Evolutionary conservation across 2,888 invertebrate species (phyloP), one percentile per base, ranked within the genome.

Genomic region (Chaetoderma sp.): DNA sequence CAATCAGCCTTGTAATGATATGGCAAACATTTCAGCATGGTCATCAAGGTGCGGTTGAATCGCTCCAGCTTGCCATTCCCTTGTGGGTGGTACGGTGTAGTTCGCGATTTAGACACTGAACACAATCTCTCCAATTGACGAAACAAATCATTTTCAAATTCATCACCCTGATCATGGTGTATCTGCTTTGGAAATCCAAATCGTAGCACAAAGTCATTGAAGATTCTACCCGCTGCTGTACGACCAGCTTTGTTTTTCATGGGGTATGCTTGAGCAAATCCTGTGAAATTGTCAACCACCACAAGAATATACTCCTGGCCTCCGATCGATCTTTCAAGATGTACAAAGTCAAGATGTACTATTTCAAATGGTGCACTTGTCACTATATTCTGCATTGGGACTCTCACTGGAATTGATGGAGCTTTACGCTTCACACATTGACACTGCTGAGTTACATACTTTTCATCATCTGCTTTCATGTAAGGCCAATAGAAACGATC

Each of bases 51-150:
- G 16, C 52, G 39, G 39, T 66, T 66, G 36, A 66, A 47, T 13
- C 66, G n/a, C 44, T 66, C 62, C 28, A 47, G 42, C 39, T 65
- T 55, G 18, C 65, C 65, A 33, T 60, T 65, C 16, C 64, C 64
- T 45, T 65, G 60, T 4, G 60, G 60, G 30, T 54, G 64, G 27
- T 65, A 60, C 3, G 65, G 56, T 10, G 65, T 64, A 8, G 59
- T 64, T 44, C 64, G 5, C n/a, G 54, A 64, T 25, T 52, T 52
- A 8, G 33, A 32, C 28, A 64, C 23, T 23, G 42, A 49, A 45
- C 60, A 45, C 27, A 33, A 27, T 16, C 47, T 8, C 28, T 42
- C 42, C 21, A 54, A 21, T 10, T 27, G 55, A 30, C 36, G 25
- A 21, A 55, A 62, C 36, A 62, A 28, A 2, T 4, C 10, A 36